phyloP scores from a whole-genome alignment of 2,797 vertebrate species.

The Falco novaeseelandiae region DNA sequence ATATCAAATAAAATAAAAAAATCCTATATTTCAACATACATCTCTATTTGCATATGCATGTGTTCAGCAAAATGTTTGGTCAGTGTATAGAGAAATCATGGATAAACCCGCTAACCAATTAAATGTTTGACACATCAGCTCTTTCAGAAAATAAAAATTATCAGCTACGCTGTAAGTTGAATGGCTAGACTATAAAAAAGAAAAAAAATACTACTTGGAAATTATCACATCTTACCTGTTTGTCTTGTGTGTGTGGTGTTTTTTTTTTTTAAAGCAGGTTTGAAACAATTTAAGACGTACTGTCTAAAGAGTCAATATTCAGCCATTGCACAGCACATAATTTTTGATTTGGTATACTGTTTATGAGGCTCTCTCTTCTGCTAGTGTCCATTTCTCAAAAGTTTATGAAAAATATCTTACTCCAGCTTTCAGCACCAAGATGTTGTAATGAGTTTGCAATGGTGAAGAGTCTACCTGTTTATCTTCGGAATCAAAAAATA shows the following conservation, averaged over 20 bases:
- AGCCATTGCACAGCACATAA: fast-evolving
- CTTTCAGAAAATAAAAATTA: neutral
- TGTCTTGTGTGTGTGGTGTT: neutral
- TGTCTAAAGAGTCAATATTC: neutral
- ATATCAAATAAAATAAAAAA: neutral
- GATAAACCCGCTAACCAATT: neutral
- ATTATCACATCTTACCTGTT: neutral
- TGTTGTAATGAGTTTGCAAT: neutral
- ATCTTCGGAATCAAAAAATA: neutral
- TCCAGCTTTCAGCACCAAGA: neutral
- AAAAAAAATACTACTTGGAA: neutral
- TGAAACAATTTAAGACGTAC: neutral
- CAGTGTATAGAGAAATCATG: neutral
- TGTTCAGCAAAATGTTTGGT: neutral
- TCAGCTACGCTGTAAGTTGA: neutral
- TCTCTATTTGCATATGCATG: neutral
- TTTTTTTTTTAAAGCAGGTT: neutral
- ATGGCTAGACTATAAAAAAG: neutral
- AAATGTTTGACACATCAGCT: neutral
- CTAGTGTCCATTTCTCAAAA: neutral
- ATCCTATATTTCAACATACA: fast-evolving
- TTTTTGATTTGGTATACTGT: neutral
- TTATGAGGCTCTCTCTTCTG: neutral
- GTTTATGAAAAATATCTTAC: neutral
- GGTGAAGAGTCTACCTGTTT: neutral